These are phyloP conservation scores for Pinna nobilis DNA, from an alignment of 1,140 invertebrate species.

Conservation along the genomic window DNA sequence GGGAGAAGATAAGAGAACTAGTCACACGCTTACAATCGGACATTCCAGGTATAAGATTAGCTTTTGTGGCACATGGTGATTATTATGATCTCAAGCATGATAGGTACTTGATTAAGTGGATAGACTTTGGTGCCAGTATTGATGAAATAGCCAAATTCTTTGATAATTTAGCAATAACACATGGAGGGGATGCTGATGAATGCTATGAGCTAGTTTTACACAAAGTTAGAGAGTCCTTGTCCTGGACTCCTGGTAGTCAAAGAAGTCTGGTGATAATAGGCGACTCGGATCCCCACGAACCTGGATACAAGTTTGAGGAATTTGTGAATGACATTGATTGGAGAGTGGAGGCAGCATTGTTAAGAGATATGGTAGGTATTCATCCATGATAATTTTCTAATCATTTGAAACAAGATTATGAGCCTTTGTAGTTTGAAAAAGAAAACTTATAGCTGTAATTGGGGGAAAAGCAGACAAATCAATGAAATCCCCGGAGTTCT, in stretches of 20 bases:
- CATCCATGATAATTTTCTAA: neutral
- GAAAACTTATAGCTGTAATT: too few species aligned
- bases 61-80: slow-evolving; percentile 67
- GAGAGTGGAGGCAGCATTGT: slow-evolving; percentile 49
- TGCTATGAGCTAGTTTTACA: slow-evolving; percentile 65
- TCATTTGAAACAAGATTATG: neutral
- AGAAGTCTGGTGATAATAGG: slow-evolving; percentile 65
- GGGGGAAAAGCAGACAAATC: too few species aligned
- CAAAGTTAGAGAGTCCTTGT: slow-evolving; percentile 52
- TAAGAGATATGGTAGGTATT: slow-evolving; percentile 43
- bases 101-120: slow-evolving; percentile 60
- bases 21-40: slow-evolving; percentile 64
- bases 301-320: slow-evolving; percentile 45
- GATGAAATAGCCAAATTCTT: slow-evolving; percentile 58
- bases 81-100: slow-evolving; percentile 59
- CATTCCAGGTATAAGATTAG: slow-evolving; percentile 64
- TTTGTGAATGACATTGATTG: slow-evolving; percentile 58
- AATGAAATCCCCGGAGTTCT: too few species aligned
- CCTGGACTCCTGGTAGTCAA: slow-evolving; percentile 62
- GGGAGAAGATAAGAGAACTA: slow-evolving; percentile 63
- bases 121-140: slow-evolving; percentile 57
- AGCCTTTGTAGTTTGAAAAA: too few species aligned
- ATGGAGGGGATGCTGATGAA: slow-evolving; percentile 59
- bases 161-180: slow-evolving; percentile 49
- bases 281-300: slow-evolving; percentile 62